A percentile compares a stretch with the other conserved stretches of the same genome.
These are phyloP conservation scores for Pristionchus maxplancki DNA, from an alignment of 2,888 invertebrate genomes.

Conservation along the genomic window DNA sequence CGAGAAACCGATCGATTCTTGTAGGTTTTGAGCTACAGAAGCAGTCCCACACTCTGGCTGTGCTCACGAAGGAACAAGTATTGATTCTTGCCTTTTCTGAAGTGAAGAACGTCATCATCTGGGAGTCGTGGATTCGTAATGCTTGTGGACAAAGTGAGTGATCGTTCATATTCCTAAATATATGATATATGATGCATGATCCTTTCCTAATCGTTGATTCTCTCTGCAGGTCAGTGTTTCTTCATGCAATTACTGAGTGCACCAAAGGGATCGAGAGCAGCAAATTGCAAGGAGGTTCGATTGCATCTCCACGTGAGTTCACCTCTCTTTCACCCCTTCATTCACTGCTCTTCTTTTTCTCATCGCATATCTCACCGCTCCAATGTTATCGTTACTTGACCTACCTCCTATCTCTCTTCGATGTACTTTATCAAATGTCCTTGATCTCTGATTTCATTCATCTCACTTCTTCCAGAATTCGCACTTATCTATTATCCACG, in stretches of 20 bases:
- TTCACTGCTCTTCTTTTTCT: background rate
- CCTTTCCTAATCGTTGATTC: background rate
- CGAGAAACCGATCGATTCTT: background rate
- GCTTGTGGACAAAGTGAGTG: slow-evolving; percentile 50
- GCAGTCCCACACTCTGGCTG: slow-evolving; percentile 52
- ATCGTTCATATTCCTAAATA: background rate
- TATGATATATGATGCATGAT: background rate
- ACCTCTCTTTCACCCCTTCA: background rate
- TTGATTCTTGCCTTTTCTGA: slow-evolving; percentile 48
- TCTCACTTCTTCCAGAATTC: background rate
- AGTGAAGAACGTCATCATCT: slow-evolving; percentile 50
- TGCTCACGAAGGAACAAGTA: slow-evolving; percentile 44
- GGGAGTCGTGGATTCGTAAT: slow-evolving; percentile 51
- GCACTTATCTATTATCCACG: slow-evolving; percentile 36
- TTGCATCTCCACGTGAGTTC: slow-evolving; percentile 49
- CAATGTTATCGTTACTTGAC: background rate
- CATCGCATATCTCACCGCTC: background rate
- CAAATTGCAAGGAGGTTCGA: slow-evolving; percentile 45
- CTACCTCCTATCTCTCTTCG: background rate
- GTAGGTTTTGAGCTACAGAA: slow-evolving; percentile 46
- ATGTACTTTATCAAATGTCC: background rate
- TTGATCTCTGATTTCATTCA: background rate
- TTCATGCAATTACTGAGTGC: slow-evolving; percentile 49
- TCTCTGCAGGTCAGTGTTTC: slow-evolving; percentile 44
- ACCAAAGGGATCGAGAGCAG: slow-evolving; percentile 19